Evolutionary conservation across 2,888 invertebrate genomes (phyloP), one percentile per base, ranked within the genome.

Genomic region (Troides aeacus): DNA sequence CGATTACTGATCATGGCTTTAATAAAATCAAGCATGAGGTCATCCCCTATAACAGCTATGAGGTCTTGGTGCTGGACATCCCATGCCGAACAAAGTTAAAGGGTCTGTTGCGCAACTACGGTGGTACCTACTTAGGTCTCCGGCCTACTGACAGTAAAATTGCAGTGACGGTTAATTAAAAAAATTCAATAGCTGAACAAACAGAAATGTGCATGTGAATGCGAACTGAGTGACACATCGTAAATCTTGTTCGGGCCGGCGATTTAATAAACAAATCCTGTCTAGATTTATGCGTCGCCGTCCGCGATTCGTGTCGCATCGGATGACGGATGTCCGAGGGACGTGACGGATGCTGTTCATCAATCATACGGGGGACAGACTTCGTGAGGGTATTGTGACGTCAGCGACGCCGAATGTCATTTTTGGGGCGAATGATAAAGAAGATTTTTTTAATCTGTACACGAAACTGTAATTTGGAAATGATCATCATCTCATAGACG

Each of bases 191-290:
- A 62, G 57, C n/a, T 21, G 18, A 21, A n/a, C 7, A 57, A 23
- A 23, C 23, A 57, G 1, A 12, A 53, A 17, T 30, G 7, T 57
- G 7, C 57, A 50, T 2, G 50, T 18, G 50, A 50, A 17, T 57
- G 1, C 57, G 21, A 21, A 65, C 21, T 56, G 6, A 15, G 21
- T 62, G 50, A 58, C 66, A 46, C 21, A 50, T 70, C 69, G 57
- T 70, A 66, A 70, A 70, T 70, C 66, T 50, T 23, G 36, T 65
- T 24, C 23, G n/a, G 57, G 62, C n/a, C n/a, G 53, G 62, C 58
- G 53, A 66, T 70, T 70, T 70, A 62, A 70, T 70, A 66, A 70
- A 70, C 66, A 65, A 70, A 66, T 66, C 62, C 42, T 50, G 58
- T 62, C 42, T 57, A 59, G 62, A 70, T 65, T 70, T 69, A 69